Percentiles rank a stretch among this genome's conserved stretches.
Evolutionary conservation across 2,113 vertebrate species (phyloP).

Genomic region (Indicator maculatus): DNA sequence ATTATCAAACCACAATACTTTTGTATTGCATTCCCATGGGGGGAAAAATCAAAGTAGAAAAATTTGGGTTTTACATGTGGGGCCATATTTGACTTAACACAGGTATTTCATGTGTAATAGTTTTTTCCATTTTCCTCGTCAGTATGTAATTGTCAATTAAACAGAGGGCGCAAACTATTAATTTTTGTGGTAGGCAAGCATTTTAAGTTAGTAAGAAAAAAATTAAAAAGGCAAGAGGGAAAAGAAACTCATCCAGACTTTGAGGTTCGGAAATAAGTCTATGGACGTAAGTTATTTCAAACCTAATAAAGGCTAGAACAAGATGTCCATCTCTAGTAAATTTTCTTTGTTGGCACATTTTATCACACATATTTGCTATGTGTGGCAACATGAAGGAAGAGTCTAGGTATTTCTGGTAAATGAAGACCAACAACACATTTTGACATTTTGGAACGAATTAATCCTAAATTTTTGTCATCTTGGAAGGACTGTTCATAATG

Average conservation of each 20-base stretch:
- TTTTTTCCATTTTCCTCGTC: background rate
- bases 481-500: background rate
- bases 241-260: background rate
- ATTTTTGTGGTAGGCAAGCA: background rate
- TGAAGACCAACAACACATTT: background rate
- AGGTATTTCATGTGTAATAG: background rate
- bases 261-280: background rate
- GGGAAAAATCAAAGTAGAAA: background rate
- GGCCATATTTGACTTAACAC: background rate
- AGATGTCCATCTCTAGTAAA: background rate
- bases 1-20: background rate
- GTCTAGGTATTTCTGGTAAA: background rate
- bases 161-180: background rate
- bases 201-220: background rate
- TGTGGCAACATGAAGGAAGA: background rate
- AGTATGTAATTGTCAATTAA: background rate
- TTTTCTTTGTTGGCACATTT: background rate
- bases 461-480: slow-evolving; percentile 19
- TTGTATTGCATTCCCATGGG: background rate
- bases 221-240: background rate
- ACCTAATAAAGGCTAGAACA: background rate
- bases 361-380: background rate
- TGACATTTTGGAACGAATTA: slow-evolving; percentile 3
- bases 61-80: fast-evolving
- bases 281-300: background rate